These are phyloP conservation scores for Hirudo medicinalis DNA, from an alignment of 1,140 invertebrate species.

Conservation along the genomic window DNA sequence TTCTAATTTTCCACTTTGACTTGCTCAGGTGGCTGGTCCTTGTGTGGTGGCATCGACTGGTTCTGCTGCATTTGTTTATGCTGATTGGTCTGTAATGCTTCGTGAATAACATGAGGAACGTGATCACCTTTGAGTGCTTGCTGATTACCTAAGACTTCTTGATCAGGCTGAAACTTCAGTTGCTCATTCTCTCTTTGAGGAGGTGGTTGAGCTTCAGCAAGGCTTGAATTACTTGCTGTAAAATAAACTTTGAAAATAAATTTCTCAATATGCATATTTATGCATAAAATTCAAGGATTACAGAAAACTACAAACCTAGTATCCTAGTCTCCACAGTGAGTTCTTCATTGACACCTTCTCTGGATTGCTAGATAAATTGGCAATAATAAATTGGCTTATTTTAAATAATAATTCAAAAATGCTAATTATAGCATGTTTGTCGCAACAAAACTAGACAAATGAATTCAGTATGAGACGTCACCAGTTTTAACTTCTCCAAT, in stretches of 20 bases:
- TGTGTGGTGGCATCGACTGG: background rate
- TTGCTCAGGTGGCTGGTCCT: background rate
- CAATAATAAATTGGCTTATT: background rate
- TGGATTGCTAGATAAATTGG: too few relatives aligned
- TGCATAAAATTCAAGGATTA: too few relatives aligned
- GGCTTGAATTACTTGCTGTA: background rate
- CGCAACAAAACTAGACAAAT: background rate
- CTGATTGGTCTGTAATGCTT: background rate
- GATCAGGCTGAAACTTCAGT: background rate
- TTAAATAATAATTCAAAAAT: background rate
- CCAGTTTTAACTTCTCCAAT: constrained; percentile 1
- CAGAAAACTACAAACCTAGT: too few relatives aligned
- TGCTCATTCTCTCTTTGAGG: too few relatives aligned
- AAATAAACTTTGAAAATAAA: background rate
- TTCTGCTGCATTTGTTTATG: background rate
- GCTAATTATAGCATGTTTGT: background rate
- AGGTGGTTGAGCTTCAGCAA: background rate
- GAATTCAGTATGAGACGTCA: background rate
- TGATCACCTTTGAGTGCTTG: background rate
- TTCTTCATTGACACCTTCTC: too few relatives aligned
- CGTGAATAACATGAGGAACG: background rate
- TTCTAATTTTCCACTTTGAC: background rate
- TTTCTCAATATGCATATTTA: background rate
- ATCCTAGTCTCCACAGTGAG: too few relatives aligned
- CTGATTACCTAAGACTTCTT: background rate